Conservation (phyloP, 2,113 vertebrate species). For the Isichthys henryi region DNA sequence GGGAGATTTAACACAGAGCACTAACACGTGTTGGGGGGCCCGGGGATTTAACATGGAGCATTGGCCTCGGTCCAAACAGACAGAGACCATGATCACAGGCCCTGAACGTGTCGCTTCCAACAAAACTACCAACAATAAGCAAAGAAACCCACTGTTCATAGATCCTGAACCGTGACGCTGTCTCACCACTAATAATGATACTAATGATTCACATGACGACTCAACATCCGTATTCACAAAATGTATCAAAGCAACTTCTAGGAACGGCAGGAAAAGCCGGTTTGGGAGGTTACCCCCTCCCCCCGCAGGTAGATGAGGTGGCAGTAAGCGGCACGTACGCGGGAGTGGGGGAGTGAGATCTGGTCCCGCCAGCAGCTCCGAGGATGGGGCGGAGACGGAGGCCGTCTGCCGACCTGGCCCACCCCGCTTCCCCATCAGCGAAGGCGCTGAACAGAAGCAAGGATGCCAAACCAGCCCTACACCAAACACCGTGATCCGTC, state of each 20-base stretch:
- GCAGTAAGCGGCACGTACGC: background rate
- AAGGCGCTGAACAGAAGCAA: background rate
- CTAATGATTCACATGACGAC: background rate
- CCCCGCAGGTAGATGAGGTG: background rate
- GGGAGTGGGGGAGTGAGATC: background rate
- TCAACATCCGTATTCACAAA: background rate
- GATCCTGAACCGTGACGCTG: background rate
- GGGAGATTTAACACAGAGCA: background rate
- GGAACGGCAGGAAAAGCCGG: background rate
- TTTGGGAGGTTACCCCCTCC: background rate
- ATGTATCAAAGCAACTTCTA: background rate
- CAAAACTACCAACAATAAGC: background rate
- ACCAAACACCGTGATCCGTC: background rate
- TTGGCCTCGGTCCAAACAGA: background rate
- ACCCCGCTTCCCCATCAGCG: background rate
- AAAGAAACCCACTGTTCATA: background rate
- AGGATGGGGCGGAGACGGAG: background rate
- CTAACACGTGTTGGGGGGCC: background rate
- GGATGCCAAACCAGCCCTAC: background rate
- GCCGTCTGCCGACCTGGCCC: background rate
- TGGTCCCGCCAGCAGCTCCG: background rate
- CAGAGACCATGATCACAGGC: background rate
- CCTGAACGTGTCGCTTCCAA: background rate
- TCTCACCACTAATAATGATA: background rate
- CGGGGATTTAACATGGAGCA: background rate